Base-by-base conservation (phyloP, 2,113 vertebrate species). In the Heloderma charlesbogerti region DNA sequence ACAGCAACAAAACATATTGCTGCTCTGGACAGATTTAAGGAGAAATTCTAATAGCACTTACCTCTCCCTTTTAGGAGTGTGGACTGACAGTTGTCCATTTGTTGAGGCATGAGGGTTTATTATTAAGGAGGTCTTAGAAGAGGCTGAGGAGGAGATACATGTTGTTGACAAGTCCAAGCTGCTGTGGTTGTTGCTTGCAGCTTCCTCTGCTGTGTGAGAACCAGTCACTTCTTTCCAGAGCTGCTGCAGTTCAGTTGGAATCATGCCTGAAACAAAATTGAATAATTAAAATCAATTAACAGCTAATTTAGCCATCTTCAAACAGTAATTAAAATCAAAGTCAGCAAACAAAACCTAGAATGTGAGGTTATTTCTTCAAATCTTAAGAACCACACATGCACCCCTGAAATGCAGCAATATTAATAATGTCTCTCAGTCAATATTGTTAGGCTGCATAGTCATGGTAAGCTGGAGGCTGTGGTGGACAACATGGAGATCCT, bases 201-300 rank as follows among this genome's bases (percentile, higher is more conserved):
- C 97, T 96, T 99, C 99, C 95, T 99, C 99, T 88, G 98, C 98
- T 88, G 98, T 96, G 90, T 98, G 98, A 67, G 97, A 97, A 88
- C 97, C 97, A 91, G 99, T 98, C 97, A 99, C 99, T 98, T 99
- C 99, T 97, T 99, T 99, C 99, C 99, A 99, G 97, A 99, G 98
- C 97, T 99, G 99, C 98, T 99, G 99, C 95, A 99, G 98, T 97
- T 99, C 99, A 90, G 98, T 97, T 98, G 99, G 99, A 99, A 99
- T 99, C 98, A 99, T 98, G 99, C 99, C 99, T 99, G 98, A 98
- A 98, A 99, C 98, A 99, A 98, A 98, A 99, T 98, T 98, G 98
- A 98, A 98, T 99, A 98, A 99, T 99, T 86, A 98, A 99, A 99
- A 98, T 99, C 98, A 99, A 99, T 99, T 99, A 99, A 98, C 97